Base-by-base conservation (phyloP, 2,113 vertebrate genomes). In the Nycticorax nycticorax region DNA sequence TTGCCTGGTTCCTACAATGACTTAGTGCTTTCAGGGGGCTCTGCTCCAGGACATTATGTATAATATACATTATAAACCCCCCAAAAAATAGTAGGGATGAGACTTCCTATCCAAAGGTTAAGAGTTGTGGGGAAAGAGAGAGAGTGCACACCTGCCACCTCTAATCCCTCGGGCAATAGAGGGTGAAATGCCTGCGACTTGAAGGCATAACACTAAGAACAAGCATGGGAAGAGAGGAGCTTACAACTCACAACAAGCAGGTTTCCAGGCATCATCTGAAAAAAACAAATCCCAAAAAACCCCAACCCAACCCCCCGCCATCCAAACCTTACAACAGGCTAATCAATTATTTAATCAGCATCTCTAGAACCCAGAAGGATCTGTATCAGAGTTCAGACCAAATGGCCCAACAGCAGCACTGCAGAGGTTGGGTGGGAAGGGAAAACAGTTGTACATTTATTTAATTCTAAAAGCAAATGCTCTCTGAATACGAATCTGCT, bases 111-210 rank as follows among this genome's bases (percentile, higher is more conserved):
- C 59, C 21, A 50, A 77, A 91, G 28, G 12, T n/a, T 82, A 20
- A 9, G 63, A 75, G 48, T 0, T 73, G 43, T 47, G 28, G 32
- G 37, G 37, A 15, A 63, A 57, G 12, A 84, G 66, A 47, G n/a
- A 33, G n/a, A 33, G 18, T 5, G 3, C 48, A 41, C 0, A 6
- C 5, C 48, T 53, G 24, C 45, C 24, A 69, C 24, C 50, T 28
- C 10, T 20, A 33, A 67, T 37, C 33, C n/a, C 35, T 30, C 32
- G 4, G 39, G 45, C 18, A 68, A 57, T 0, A 52, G 33, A 52
- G 15, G 14, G 30, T 19, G 9, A 74, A 82, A 81, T 3, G 3
- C 21, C 19, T 4, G 0, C 0, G 0, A 50, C 43, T 57, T 22
- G 76, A 72, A 76, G 20, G 35, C 14, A 9, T 17, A 43, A 14